Conservation (phyloP, 1,140 invertebrate genomes). For the Leguminivora glycinivorella region DNA sequence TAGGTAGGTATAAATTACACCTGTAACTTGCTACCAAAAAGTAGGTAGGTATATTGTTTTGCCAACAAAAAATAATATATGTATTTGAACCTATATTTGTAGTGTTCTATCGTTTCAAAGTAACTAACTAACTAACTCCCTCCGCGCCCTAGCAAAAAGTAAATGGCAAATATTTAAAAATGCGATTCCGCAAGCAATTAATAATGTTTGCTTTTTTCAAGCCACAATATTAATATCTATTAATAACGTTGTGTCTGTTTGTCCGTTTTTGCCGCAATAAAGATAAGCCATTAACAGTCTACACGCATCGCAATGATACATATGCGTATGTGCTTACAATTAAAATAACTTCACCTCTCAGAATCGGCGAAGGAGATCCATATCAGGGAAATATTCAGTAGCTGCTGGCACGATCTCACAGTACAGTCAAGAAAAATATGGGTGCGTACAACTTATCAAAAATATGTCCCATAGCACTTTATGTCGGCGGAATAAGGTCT, state of each 20-base stretch:
- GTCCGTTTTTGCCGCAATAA: background rate
- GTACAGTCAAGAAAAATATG: too few relatives aligned
- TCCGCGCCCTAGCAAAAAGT: background rate
- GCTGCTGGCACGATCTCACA: background rate
- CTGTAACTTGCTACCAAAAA: too few relatives aligned
- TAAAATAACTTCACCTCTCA: conserved; percentile 7
- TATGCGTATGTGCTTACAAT: background rate
- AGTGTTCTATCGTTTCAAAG: background rate
- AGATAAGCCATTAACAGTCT: background rate
- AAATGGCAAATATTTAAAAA: background rate
- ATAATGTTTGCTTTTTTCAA: background rate
- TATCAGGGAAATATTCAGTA: conserved; percentile 3
- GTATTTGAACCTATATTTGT: too few relatives aligned
- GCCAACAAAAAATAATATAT: too few relatives aligned
- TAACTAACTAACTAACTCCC: too few relatives aligned
- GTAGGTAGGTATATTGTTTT: too few relatives aligned
- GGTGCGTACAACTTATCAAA: too few relatives aligned
- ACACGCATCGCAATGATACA: background rate
- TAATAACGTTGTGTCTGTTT: background rate
- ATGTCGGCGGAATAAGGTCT: too few relatives aligned
- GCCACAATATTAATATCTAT: background rate
- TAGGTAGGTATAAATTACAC: too few relatives aligned
- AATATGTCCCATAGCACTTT: too few relatives aligned
- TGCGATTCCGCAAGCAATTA: background rate
- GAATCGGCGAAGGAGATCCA: background rate